Conservation (phyloP, 2,888 invertebrate genomes). For the Eilema griseolum region DNA sequence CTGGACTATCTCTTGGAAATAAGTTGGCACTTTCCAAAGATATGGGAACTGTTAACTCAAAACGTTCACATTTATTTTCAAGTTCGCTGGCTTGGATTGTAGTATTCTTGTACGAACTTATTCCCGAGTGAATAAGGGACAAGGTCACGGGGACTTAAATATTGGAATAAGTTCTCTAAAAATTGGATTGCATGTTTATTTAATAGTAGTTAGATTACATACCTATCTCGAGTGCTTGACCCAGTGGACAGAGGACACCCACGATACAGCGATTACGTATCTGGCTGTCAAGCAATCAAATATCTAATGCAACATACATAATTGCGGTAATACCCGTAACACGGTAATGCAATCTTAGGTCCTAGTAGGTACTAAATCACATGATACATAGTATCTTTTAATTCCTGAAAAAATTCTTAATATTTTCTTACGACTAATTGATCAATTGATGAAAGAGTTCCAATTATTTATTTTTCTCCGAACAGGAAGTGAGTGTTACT, state of each 20-base stretch:
- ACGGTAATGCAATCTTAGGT: background rate
- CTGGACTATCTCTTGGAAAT: too few species aligned
- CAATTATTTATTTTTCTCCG: conserved; percentile 51
- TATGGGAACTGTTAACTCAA: too few species aligned
- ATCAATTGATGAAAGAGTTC: conserved; percentile 27
- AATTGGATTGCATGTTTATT: too few species aligned
- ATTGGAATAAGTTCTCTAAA: too few species aligned
- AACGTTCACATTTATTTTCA: too few species aligned
- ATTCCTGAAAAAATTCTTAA: background rate
- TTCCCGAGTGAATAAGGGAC: too few species aligned
- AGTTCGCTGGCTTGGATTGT: too few species aligned
- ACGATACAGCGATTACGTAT: background rate
- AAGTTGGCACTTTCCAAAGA: too few species aligned
- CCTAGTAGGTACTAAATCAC: background rate
- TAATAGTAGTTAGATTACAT: background rate
- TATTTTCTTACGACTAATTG: conserved; percentile 22
- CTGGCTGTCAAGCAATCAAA: background rate
- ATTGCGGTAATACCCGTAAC: background rate
- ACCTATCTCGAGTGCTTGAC: background rate
- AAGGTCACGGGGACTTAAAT: too few species aligned
- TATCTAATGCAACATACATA: background rate
- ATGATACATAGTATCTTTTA: background rate
- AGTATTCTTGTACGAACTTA: too few species aligned
- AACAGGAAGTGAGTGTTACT: conserved; percentile 55
- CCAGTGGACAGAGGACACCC: background rate